These are phyloP conservation scores for Cheilosia urbana DNA, from an alignment of 2,888 invertebrate genomes.

Conservation along the genomic window DNA sequence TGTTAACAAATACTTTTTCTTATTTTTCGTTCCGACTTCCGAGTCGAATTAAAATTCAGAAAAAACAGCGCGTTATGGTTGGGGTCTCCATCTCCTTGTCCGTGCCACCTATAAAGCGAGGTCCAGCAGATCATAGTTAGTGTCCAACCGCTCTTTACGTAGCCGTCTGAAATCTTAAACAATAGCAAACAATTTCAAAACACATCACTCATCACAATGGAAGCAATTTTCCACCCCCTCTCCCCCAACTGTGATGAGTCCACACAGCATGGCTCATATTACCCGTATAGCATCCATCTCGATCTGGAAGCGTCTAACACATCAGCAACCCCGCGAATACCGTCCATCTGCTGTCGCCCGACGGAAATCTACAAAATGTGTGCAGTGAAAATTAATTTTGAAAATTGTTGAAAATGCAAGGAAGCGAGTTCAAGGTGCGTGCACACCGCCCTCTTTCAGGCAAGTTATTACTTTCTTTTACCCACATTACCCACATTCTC, in stretches of 20 bases:
- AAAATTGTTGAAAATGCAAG: slow-evolving; percentile 35
- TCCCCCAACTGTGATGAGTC: background rate
- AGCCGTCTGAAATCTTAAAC: too few species aligned
- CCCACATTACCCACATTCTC: slow-evolving; percentile 19
- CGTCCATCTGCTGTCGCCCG: slow-evolving; percentile 29
- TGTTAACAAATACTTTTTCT: too few species aligned
- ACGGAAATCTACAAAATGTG: slow-evolving; percentile 46
- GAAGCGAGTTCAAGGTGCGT: slow-evolving; percentile 39
- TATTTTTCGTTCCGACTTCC: too few species aligned
- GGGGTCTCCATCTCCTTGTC: too few species aligned
- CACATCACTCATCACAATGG: too few species aligned
- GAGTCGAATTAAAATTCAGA: too few species aligned
- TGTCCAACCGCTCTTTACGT: too few species aligned
- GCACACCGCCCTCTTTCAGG: background rate
- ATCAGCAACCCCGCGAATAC: background rate
- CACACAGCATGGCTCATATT: background rate
- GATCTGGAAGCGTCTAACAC: background rate
- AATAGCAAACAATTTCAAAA: too few species aligned
- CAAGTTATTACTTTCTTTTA: slow-evolving; percentile 66
- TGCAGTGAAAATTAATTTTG: slow-evolving; percentile 46
- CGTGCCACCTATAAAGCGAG: too few species aligned
- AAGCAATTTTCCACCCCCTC: too few species aligned
- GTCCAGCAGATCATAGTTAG: too few species aligned
- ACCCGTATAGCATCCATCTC: background rate
- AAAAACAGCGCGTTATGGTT: too few species aligned